Percentiles rank a stretch among this genome's conserved stretches.
Conservation (phyloP, 2,888 invertebrate genomes). For the Mamestra brassicae region DNA sequence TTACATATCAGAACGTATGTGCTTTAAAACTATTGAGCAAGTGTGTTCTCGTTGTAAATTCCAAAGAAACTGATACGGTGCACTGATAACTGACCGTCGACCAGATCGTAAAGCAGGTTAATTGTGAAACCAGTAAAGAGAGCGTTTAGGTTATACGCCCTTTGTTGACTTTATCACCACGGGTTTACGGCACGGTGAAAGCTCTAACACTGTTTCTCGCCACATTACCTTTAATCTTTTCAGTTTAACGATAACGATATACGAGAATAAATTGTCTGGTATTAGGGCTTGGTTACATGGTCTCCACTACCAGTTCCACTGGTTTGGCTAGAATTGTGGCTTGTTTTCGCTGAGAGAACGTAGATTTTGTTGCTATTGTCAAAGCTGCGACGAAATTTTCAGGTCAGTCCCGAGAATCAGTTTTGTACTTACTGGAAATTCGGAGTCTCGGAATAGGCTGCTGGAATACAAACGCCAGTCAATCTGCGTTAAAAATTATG, state of each 20-base stretch:
- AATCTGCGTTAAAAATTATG: background rate
- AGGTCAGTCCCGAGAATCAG: too few relatives aligned
- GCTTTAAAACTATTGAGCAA: conserved; percentile 51
- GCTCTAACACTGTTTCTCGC: conserved; percentile 59
- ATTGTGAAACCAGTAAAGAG: conserved; percentile 66
- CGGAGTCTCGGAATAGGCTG: background rate
- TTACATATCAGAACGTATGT: conserved; percentile 21
- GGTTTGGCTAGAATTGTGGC: background rate
- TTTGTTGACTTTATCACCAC: conserved; percentile 69
- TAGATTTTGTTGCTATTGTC: background rate
- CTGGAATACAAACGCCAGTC: background rate
- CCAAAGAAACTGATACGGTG: conserved; percentile 64
- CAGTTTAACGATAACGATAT: conserved; percentile 49
- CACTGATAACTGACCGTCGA: conserved; percentile 67
- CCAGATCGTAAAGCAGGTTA: conserved; percentile 66
- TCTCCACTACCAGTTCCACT: background rate
- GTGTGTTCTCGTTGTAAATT: conserved; percentile 55
- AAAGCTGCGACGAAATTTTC: background rate
- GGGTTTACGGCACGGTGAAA: conserved; percentile 66
- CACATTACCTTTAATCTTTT: conserved; percentile 65
- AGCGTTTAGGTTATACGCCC: conserved; percentile 66
- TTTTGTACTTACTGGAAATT: too few relatives aligned
- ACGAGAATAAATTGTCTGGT: conserved; percentile 46
- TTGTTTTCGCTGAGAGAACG: background rate
- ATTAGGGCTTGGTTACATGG: conserved; percentile 15